These are phyloP conservation scores for Rhodophaea formosa DNA, from an alignment of 2,888 invertebrate genomes.

Conservation along the genomic window DNA sequence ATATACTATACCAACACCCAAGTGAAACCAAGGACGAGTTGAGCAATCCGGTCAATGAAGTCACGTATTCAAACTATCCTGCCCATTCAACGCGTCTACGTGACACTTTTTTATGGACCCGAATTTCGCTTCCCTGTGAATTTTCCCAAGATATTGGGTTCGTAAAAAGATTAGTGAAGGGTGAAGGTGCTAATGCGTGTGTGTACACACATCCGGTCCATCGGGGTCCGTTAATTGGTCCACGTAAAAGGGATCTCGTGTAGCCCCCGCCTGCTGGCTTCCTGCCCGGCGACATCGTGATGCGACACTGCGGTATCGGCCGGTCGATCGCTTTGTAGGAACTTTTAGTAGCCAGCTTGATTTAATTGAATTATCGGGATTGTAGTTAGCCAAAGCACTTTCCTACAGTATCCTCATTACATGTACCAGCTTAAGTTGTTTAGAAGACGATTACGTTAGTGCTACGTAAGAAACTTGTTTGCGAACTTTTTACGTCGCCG, in stretches of 20 bases:
- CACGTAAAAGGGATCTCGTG: slow-evolving; percentile 81
- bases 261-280: slow-evolving; percentile 60
- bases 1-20: slow-evolving; percentile 45
- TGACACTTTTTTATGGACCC: slow-evolving; percentile 36
- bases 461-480: slow-evolving; percentile 28
- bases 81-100: slow-evolving; percentile 37
- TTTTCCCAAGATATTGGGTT: slow-evolving; percentile 52
- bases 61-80: slow-evolving; percentile 46
- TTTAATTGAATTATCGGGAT: background rate
- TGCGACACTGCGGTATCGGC: slow-evolving; percentile 47
- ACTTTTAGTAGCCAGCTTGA: background rate
- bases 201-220: slow-evolving; percentile 75
- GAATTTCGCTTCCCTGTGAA: slow-evolving; percentile 47
- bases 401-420: background rate
- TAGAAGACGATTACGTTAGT: background rate
- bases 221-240: slow-evolving; percentile 77
- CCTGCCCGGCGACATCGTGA: slow-evolving; percentile 53
- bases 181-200: slow-evolving; percentile 76
- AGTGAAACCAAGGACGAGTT: slow-evolving; percentile 60
- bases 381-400: background rate
- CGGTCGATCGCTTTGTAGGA: slow-evolving; percentile 1
- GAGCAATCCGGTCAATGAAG: slow-evolving; percentile 55
- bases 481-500: slow-evolving; percentile 33
- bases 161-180: slow-evolving; percentile 74
- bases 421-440: background rate